Percentiles rank a stretch among this genome's conserved stretches.
phyloP scores from a whole-genome alignment of 2,888 invertebrate species.

The Villa cingulata region DNA sequence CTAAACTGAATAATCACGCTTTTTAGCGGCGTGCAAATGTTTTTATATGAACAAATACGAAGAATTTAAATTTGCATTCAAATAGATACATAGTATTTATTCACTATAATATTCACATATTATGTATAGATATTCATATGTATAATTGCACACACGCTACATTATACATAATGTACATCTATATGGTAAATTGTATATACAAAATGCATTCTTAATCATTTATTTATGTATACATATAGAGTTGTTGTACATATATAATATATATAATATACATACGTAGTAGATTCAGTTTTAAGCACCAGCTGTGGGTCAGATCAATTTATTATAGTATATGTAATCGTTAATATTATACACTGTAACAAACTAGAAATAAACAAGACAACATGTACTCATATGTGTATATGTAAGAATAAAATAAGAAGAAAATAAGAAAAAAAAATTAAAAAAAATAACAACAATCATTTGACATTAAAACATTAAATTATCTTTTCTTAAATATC shows the following conservation, averaged over 20 bases:
- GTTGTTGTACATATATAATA: no score
- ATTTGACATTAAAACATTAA: no score
- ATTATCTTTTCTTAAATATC: no score
- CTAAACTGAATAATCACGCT: constrained; percentile 5
- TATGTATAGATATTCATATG: neutral
- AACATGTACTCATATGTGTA: no score
- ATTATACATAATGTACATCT: neutral
- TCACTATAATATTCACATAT: no score
- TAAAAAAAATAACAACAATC: no score
- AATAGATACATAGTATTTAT: constrained; percentile 1
- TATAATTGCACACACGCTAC: neutral
- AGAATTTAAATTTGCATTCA: constrained; percentile 8
- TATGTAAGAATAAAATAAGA: no score
- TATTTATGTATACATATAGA: no score
- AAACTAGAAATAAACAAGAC: neutral
- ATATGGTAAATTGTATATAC: neutral
- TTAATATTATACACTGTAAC: neutral
- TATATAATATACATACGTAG: no score
- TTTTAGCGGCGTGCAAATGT: neutral
- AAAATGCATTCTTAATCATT: no score
- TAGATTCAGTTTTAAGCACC: neutral
- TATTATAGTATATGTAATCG: constrained; percentile 1
- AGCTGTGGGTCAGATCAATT: constrained; percentile 10
- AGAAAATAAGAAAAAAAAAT: no score
- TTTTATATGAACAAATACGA: constrained; percentile 1